Base-by-base conservation (phyloP, 2,113 vertebrate genomes). In the Cyrtonyx montezumae region DNA sequence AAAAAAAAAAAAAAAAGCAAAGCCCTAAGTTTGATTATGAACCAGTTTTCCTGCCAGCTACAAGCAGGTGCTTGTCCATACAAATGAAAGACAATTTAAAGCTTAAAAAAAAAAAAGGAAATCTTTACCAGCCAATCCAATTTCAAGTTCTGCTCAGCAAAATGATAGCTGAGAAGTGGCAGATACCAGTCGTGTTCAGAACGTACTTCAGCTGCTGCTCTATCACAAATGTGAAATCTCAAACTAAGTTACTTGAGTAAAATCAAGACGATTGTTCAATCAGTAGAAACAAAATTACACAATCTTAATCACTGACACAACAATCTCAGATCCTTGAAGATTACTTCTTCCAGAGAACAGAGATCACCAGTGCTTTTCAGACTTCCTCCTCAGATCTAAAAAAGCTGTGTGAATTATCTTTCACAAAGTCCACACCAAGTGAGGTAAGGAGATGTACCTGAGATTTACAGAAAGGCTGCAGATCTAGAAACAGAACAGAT, bases 81-180 rank as follows among this genome's bases (percentile, higher is more conserved):
- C 40, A 61, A 14, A 43, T 0, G 4, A 59, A 79, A 91, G 22
- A 43, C 8, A 34, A 51, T 51, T 15, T 26, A 51, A 51, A 51
- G 23, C 23, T 51, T 26, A 7, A 25, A 51, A 53, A 53, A 26
- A 28, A 43, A 43, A 22, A 9, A 73, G 71, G 81, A 65, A 88
- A 92, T 58, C 69, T 83, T 63, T 71, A 49, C 55, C 55, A 49
- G 42, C 34, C 79, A 84, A 46, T 61, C 53, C 84, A 56, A 90
- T 79, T 85, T 87, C 85, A 87, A 82, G 43, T 61, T 84, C 75
- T 55, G 46, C 34, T 87, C 67, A 95, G 69, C n/a, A 61, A 87
- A 87, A 71, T 0, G 2, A 56, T 11, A 79, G 32, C 75, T 75
- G 36, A 81, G 34, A 74, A 81, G 48, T 46, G n/a, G 76, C 32